These are phyloP conservation scores for Ophiothrix spiculata DNA, from an alignment of 35 echinoderm and acorn worm genomes.

Conservation along the genomic window DNA sequence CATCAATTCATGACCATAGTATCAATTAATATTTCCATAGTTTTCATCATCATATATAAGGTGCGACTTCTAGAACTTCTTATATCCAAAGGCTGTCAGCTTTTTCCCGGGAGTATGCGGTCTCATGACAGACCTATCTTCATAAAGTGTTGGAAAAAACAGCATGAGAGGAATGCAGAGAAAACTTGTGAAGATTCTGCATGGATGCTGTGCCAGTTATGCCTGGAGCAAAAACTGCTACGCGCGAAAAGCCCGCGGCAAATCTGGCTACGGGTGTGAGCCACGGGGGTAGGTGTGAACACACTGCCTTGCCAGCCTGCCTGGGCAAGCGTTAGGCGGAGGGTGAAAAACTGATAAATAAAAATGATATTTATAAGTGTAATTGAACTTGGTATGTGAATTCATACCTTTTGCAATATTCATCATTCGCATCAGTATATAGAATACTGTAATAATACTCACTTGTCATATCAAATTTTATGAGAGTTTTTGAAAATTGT, in stretches of 20 bases:
- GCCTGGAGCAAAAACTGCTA: neutral
- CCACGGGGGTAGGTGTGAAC: no score
- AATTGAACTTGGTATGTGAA: no score
- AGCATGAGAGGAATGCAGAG: neutral
- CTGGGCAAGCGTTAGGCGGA: no score
- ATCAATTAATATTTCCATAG: neutral
- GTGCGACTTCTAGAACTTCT: conserved; percentile 9
- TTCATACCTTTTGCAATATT: no score
- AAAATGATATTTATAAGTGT: no score
- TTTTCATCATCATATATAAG: neutral
- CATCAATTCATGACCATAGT: neutral
- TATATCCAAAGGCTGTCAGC: neutral
- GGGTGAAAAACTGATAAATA: no score
- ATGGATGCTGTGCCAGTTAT: neutral
- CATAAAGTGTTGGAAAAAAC: neutral
- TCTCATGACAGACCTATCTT: neutral
- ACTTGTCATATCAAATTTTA: no score
- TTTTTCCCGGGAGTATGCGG: neutral
- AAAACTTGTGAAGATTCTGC: neutral
- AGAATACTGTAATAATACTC: no score
- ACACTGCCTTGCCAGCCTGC: no score
- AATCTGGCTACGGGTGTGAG: no score
- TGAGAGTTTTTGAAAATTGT: no score
- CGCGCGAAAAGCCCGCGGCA: neutral
- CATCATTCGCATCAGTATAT: no score